Conservation (phyloP, 2,888 invertebrate genomes). For the Eupeodes latifasciatus region DNA sequence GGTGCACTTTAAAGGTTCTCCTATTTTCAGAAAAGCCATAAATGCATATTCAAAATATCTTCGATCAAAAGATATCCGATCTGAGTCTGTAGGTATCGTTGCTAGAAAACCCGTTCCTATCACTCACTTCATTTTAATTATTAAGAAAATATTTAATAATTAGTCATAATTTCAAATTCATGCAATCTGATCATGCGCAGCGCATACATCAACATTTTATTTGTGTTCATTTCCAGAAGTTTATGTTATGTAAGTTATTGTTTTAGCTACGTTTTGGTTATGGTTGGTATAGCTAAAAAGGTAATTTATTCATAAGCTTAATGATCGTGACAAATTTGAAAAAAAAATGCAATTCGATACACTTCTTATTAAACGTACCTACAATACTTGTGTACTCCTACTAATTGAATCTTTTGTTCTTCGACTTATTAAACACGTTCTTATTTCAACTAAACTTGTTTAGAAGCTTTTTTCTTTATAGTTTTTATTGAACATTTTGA, state of each 20-base stretch:
- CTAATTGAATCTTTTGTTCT: background rate
- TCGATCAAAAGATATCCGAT: no score
- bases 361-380: background rate
- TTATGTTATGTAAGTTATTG: background rate
- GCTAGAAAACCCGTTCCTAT: no score
- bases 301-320: background rate
- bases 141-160: no score
- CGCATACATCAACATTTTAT: no score
- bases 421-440: constrained; percentile 8
- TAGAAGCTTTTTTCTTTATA: background rate
- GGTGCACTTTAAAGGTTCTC: no score
- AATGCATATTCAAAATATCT: no score
- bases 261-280: no score
- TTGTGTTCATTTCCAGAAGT: no score
- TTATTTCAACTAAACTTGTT: background rate
- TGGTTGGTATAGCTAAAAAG: no score
- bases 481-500: background rate
- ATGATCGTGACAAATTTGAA: constrained; percentile 16
- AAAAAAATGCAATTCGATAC: constrained; percentile 10
- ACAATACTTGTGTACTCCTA: background rate
- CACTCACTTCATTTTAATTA: no score
- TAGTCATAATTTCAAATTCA: background rate
- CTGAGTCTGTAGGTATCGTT: no score
- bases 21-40: no score
- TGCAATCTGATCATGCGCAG: background rate